These are phyloP conservation scores for Lepus timidus DNA, from an alignment of 2,113 vertebrate genomes.

Conservation along the genomic window DNA sequence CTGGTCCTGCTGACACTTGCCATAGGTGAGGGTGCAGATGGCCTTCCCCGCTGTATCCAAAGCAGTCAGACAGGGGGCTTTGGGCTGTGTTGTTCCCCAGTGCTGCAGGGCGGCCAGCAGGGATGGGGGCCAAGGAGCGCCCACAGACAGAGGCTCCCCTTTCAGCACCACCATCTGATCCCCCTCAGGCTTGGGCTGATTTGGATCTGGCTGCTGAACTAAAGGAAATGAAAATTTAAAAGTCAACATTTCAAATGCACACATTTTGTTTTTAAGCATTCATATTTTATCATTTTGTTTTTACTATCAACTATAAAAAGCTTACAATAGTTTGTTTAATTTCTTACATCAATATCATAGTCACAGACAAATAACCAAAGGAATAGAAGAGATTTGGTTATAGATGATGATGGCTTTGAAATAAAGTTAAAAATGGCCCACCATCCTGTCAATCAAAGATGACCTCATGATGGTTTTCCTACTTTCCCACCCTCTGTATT, in stretches of 20 bases:
- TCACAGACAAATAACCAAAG: not conserved
- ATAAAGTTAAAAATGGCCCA: not conserved
- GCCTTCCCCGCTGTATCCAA: slow-evolving; percentile 95
- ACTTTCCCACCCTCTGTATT: not conserved
- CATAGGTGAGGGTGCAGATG: slow-evolving; percentile 95
- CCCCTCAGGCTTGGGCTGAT: slow-evolving; percentile 96
- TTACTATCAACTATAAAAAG: not conserved
- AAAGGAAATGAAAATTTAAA: slow-evolving; percentile 67
- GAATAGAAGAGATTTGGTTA: not conserved
- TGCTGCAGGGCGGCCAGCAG: slow-evolving; percentile 93
- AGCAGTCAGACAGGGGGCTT: slow-evolving; percentile 94
- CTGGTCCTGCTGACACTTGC: slow-evolving; percentile 81
- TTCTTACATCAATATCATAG: not conserved
- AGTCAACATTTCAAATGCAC: not conserved
- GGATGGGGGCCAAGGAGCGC: slow-evolving; percentile 91
- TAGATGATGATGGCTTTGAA: not conserved
- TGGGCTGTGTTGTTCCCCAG: slow-evolving; percentile 95
- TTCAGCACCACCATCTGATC: slow-evolving; percentile 90
- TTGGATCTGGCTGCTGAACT: slow-evolving; percentile 97
- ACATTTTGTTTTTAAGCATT: not conserved
- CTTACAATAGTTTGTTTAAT: not conserved
- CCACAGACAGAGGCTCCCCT: slow-evolving; percentile 91
- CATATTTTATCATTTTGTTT: not conserved
- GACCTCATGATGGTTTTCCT: too few species aligned
- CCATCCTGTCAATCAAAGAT: not conserved